Base-by-base conservation (phyloP, 2,888 invertebrate species). In the Salpingus planirostris region DNA sequence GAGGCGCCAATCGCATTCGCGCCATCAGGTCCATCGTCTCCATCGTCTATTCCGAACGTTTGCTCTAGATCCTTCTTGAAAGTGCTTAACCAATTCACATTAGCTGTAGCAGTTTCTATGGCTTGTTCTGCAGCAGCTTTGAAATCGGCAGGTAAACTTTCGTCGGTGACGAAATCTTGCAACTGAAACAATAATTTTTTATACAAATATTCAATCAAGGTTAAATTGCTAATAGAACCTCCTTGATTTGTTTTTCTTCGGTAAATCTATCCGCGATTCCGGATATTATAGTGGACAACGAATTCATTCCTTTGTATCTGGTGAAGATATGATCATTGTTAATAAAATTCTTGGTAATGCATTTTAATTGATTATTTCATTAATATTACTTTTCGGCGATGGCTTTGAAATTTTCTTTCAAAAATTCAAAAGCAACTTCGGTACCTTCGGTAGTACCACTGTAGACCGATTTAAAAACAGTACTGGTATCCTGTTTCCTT, bases 241-340 rank as follows among this genome's bases (percentile, higher is more conserved):
- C 25, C 2, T 28, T 11, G 18, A 34, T 24, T 6, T 44, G 31
- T 4, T 32, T 21, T 18, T 40, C 31, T 2, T 40, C 43, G 3
- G 46, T 46, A 24, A 46, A 46, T 22, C 36, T 32, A 11, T 41
- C 38, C 2, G 46, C 45, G n/a, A 46, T 33, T 2, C 43, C 44
- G 5, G 11, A 30, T 11, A 48, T 39, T 15, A 48, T 33, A 11
- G 29, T 41, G 11, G 27, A 27, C 12, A 47, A 22, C 2, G 46
- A 38, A 10, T 41, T 40, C 36, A 43, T 23, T 27, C 45, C 42
- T 22, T 42, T 37, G 22, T 42, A 44, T 13, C 44, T 44, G 23
- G 13, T 35, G 39, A 25, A 28, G 11, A 10, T 15, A 21, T 15
- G n/a, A n/a, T n/a, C n/a, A n/a, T n/a, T n/a, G n/a, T n/a, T n/a